phyloP scores from a whole-genome alignment of 2,113 vertebrate genomes.

The Paraplagusia blochii region DNA sequence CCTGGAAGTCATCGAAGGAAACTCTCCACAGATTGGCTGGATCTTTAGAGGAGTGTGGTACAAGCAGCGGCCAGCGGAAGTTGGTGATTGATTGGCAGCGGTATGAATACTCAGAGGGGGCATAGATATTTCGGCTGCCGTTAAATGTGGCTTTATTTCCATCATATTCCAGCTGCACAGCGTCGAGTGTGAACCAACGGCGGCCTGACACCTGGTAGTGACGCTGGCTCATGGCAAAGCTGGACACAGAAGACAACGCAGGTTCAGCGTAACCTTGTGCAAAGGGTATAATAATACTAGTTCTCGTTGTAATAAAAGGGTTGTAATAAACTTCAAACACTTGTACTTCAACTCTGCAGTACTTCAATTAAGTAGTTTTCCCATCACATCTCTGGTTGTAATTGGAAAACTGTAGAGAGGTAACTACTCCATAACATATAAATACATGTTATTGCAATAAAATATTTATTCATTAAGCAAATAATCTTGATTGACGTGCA shows the following conservation, averaged over 20 bases:
- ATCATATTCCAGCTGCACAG: constrained; percentile 75
- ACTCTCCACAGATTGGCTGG: constrained; percentile 77
- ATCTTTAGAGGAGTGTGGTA: constrained; percentile 60
- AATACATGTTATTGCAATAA: too few relatives aligned
- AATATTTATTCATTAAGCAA: too few relatives aligned
- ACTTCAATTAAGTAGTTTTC: too few relatives aligned
- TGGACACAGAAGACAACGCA: constrained; percentile 37
- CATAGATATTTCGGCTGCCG: constrained; percentile 76
- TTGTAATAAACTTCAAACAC: too few relatives aligned
- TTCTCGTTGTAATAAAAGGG: too few relatives aligned
- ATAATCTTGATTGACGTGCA: too few relatives aligned
- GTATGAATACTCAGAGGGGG: constrained; percentile 83
- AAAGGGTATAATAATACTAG: too few relatives aligned
- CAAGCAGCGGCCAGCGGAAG: constrained; percentile 62
- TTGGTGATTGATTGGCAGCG: constrained; percentile 80
- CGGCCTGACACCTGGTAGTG: constrained; percentile 80
- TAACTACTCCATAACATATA: too few relatives aligned
- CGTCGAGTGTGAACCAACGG: constrained; percentile 82
- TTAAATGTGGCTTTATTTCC: constrained; percentile 74
- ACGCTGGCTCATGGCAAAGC: constrained; percentile 77
- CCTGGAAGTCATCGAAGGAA: constrained; percentile 83
- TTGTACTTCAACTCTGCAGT: too few relatives aligned
- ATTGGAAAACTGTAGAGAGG: too few relatives aligned
- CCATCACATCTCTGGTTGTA: too few relatives aligned
- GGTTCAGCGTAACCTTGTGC: too few relatives aligned